phyloP scores from a whole-genome alignment of 2,797 vertebrate species.

The Leptatherina wallacei region DNA sequence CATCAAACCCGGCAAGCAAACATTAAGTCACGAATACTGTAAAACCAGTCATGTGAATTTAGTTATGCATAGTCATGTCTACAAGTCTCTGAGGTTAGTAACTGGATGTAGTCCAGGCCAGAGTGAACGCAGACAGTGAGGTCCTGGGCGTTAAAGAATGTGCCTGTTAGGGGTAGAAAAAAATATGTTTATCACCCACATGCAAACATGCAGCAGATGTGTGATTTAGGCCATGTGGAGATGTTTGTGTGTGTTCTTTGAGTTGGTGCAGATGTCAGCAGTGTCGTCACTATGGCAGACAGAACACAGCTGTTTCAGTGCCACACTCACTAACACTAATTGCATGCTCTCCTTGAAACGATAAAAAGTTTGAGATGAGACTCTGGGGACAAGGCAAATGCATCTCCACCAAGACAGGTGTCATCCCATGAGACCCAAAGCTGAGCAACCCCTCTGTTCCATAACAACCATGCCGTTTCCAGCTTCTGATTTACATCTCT shows the following conservation, averaged over 20 bases:
- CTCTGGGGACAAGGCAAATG: conserved; percentile 16
- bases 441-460: background rate
- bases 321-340: conserved; percentile 29
- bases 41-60: conserved; percentile 18
- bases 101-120: conserved; percentile 14
- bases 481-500: conserved; percentile 44
- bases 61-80: conserved; percentile 15
- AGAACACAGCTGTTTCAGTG: conserved; percentile 56
- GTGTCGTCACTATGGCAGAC: conserved; percentile 50
- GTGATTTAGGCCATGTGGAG: conserved; percentile 49
- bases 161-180: background rate
- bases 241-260: conserved; percentile 53
- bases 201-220: conserved; percentile 61
- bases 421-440: conserved; percentile 33
- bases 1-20: conserved; percentile 8
- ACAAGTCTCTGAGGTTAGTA: background rate
- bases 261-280: conserved; percentile 40
- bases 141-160: conserved; percentile 7
- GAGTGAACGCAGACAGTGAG: conserved; percentile 8
- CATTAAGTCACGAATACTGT: conserved; percentile 10
- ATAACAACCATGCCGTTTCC: conserved; percentile 17
- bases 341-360: conserved; percentile 10
- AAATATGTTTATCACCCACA: conserved; percentile 34
- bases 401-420: conserved; percentile 44
- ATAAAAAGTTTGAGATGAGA: conserved; percentile 2